These are phyloP conservation scores for Ferdinandea cuprea DNA, from an alignment of 2,888 invertebrate genomes.

Conservation along the genomic window DNA sequence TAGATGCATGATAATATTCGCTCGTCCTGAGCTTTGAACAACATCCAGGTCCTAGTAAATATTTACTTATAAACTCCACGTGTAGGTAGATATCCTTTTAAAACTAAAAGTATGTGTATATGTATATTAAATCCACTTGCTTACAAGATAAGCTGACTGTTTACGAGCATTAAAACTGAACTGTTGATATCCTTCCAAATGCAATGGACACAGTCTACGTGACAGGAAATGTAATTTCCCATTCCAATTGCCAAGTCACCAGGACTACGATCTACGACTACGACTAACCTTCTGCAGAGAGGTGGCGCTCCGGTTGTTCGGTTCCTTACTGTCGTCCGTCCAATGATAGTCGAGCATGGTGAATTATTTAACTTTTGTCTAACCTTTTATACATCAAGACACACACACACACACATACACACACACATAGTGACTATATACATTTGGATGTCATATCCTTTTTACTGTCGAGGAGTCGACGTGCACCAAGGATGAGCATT, in stretches of 20 bases:
- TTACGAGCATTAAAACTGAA: slow-evolving; percentile 73
- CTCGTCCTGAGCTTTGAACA: slow-evolving; percentile 16
- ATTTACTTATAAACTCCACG: slow-evolving; percentile 51
- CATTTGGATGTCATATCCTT: neutral
- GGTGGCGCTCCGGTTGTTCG: slow-evolving; percentile 20
- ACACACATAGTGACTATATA: neutral
- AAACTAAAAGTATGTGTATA: slow-evolving; percentile 51
- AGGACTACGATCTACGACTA: slow-evolving; percentile 15
- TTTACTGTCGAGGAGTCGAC: neutral
- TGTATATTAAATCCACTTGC: slow-evolving; percentile 60
- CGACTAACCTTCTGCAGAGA: slow-evolving; percentile 25
- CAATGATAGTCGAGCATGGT: slow-evolving; percentile 50
- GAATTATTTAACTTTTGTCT: slow-evolving; percentile 67
- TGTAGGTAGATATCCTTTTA: slow-evolving; percentile 6
- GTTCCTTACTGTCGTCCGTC: slow-evolving; percentile 30
- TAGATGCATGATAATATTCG: slow-evolving; percentile 1
- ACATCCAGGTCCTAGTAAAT: slow-evolving; percentile 26
- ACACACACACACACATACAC: neutral
- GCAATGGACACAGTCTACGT: slow-evolving; percentile 72
- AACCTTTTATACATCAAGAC: slow-evolving; percentile 38
- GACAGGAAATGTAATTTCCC: slow-evolving; percentile 71
- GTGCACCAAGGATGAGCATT: slow-evolving; percentile 54
- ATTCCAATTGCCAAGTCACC: slow-evolving; percentile 27
- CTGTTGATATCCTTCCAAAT: slow-evolving; percentile 72
- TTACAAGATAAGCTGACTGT: slow-evolving; percentile 70